phyloP scores from a whole-genome alignment of 2,888 invertebrate genomes.

The Parochlus steinenii region DNA sequence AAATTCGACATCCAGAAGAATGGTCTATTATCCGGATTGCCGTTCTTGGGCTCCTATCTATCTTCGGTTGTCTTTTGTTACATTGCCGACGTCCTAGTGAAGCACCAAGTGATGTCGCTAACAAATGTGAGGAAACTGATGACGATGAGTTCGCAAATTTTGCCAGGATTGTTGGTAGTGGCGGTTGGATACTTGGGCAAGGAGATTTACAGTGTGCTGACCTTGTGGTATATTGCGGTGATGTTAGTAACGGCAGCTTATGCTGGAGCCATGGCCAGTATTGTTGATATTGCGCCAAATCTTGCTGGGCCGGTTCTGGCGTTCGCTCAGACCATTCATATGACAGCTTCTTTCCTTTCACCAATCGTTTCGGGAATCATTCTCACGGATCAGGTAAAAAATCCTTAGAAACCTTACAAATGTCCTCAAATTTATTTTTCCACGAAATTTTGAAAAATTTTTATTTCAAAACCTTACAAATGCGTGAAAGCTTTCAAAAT shows the following conservation, averaged over 20 bases:
- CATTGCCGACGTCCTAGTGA: conserved; percentile 44
- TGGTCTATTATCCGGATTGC: conserved; percentile 47
- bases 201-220: conserved; percentile 36
- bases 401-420: no score
- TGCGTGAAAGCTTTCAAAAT: no score
- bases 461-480: no score
- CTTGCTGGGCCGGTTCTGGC: conserved; percentile 55
- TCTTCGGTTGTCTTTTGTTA: conserved; percentile 54
- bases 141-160: conserved; percentile 49
- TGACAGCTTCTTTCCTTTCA: conserved; percentile 54
- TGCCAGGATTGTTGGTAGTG: conserved; percentile 46
- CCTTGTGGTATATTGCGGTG: conserved; percentile 51
- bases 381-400: conserved; percentile 37
- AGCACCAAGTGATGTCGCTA: conserved; percentile 37
- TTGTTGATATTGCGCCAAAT: conserved; percentile 64
- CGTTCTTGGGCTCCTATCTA: conserved; percentile 51
- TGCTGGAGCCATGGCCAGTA: conserved; percentile 59
- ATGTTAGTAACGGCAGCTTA: conserved; percentile 54
- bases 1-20: conserved; percentile 54
- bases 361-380: conserved; percentile 45
- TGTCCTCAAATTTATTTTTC: no score
- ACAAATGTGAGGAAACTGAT: conserved; percentile 50
- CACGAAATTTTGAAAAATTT: no score
- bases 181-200: conserved; percentile 47
- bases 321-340: conserved; percentile 61